Conservation (phyloP, 2,797 vertebrate species). For the Poecilia velifera region DNA sequence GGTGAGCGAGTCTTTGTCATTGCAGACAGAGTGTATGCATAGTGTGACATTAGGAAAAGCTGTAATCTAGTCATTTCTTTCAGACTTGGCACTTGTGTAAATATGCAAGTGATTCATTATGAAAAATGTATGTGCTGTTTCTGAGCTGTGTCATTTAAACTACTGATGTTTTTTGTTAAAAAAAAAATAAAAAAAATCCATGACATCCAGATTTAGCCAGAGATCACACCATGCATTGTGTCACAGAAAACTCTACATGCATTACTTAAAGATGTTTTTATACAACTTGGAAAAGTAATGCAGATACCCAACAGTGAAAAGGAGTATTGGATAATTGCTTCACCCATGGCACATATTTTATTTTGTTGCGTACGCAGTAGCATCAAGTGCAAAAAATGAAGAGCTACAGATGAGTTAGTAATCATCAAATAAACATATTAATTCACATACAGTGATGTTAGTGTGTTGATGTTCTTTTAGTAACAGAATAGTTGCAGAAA, state of each 20-base stretch:
- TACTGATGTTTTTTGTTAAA: not conserved
- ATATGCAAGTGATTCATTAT: not conserved
- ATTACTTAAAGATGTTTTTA: not conserved
- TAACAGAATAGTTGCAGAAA: not conserved
- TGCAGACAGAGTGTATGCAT: not conserved
- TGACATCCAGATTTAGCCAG: not conserved
- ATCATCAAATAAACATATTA: not conserved
- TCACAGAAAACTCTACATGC: not conserved
- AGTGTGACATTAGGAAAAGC: not conserved
- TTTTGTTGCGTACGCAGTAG: not conserved
- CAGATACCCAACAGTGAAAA: not conserved
- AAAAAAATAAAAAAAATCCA: not conserved
- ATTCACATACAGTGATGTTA: not conserved
- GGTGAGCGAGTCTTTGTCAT: not conserved
- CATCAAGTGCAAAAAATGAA: not conserved
- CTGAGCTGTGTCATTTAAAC: not conserved
- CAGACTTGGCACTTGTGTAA: not conserved
- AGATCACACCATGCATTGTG: not conserved
- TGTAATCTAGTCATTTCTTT: not conserved
- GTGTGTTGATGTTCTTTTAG: not conserved
- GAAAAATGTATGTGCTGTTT: not conserved
- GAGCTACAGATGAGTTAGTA: not conserved
- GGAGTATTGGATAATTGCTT: not conserved
- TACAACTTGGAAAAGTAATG: not conserved
- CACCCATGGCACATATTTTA: not conserved